These are phyloP conservation scores for Spisula solida DNA, from an alignment of 2,888 invertebrate species.

Conservation along the genomic window DNA sequence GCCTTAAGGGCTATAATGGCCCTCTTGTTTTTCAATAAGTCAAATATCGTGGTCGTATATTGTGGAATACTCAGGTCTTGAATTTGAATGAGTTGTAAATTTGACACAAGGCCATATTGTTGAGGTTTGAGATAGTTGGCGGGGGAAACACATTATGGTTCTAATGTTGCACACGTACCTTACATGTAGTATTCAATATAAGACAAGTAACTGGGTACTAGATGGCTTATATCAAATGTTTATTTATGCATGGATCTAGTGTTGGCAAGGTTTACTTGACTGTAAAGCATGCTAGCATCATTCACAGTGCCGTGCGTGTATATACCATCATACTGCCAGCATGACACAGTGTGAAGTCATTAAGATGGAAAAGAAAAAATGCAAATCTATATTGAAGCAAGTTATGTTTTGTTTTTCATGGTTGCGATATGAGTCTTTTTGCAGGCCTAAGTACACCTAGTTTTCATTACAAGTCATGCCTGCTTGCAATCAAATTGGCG, in stretches of 20 bases:
- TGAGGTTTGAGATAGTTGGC: background rate
- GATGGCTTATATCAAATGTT: background rate
- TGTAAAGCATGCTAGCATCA: constrained; percentile 4
- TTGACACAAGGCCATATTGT: no score
- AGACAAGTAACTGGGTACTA: background rate
- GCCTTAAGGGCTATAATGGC: no score
- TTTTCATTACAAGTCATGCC: constrained; percentile 30
- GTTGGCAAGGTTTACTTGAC: background rate
- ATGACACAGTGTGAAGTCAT: constrained; percentile 45
- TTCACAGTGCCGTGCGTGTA: constrained; percentile 25
- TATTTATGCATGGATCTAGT: background rate
- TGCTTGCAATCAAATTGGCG: background rate
- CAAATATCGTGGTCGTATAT: no score
- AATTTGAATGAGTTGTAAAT: no score
- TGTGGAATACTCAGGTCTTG: no score
- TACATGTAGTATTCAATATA: background rate
- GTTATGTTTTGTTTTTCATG: constrained; percentile 3
- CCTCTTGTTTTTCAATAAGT: no score
- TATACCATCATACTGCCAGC: constrained; percentile 36
- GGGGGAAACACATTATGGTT: background rate
- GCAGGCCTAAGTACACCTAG: background rate
- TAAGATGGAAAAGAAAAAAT: constrained; percentile 24
- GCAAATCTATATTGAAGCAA: constrained; percentile 24
- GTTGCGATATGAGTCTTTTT: background rate
- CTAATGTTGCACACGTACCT: background rate